Evolutionary conservation across 1,140 invertebrate genomes (phyloP).

Genomic region (Cydia fagiglandana): DNA sequence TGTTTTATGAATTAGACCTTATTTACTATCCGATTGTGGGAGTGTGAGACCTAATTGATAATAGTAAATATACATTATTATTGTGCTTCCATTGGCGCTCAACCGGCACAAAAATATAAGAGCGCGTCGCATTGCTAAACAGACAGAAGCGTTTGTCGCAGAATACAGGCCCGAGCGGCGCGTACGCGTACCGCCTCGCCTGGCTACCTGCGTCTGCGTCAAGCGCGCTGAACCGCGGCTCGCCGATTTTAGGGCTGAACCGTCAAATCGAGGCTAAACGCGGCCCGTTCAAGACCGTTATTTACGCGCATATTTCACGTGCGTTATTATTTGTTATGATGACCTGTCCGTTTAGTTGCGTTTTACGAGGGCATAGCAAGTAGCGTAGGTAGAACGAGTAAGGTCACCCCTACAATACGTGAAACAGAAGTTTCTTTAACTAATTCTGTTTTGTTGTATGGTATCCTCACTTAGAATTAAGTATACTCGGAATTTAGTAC

Average conservation of each 20-base stretch:
- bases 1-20: too few relatives aligned
- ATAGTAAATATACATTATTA: too few relatives aligned
- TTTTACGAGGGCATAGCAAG: neutral
- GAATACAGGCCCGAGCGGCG: neutral
- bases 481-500: too few relatives aligned
- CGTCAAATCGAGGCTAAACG: neutral
- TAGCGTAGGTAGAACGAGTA: neutral
- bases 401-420: neutral
- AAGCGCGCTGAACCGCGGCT: neutral
- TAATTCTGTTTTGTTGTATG: neutral
- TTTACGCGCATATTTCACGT: conserved; percentile 11
- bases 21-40: too few relatives aligned
- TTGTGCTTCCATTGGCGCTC: too few relatives aligned
- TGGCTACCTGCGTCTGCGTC: neutral
- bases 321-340: conserved; percentile 16
- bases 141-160: neutral
- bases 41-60: too few relatives aligned
- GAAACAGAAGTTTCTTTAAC: neutral
- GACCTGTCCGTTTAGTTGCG: conserved; percentile 14
- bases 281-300: neutral
- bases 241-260: conserved; percentile 25
- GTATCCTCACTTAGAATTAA: neutral
- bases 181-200: neutral
- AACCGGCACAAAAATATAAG: neutral
- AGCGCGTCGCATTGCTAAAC: neutral